A percentile compares a stretch with the other conserved stretches of the same genome.
Evolutionary conservation across 2,888 invertebrate genomes (phyloP).

Genomic region (Blastobasis adustella): DNA sequence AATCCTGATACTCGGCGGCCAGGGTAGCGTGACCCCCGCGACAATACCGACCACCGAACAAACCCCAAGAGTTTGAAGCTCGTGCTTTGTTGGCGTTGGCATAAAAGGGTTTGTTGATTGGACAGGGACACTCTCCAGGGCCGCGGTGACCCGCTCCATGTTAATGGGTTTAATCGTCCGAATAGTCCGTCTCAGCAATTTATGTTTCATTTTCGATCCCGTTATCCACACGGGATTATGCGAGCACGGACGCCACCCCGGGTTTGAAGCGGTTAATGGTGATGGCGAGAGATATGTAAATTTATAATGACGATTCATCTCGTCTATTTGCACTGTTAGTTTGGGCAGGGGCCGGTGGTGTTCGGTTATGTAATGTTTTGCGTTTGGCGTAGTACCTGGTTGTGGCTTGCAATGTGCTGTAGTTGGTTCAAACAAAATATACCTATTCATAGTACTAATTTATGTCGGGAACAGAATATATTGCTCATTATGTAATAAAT

Average conservation of each 20-base stretch:
- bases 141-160: conserved; percentile 57
- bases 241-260: conserved; percentile 36
- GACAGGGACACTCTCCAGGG: conserved; percentile 44
- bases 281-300: background rate
- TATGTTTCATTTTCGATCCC: conserved; percentile 75
- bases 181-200: conserved; percentile 65
- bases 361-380: no score
- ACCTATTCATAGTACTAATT: no score
- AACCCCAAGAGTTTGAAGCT: conserved; percentile 13
- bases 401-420: no score
- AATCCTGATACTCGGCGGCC: conserved; percentile 67
- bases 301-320: no score
- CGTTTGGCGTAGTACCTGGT: no score
- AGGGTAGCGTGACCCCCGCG: conserved; percentile 42
- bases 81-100: conserved; percentile 12
- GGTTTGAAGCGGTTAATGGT: conserved; percentile 21
- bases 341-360: no score
- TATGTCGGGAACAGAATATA: no score
- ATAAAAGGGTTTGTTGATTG: conserved; percentile 67
- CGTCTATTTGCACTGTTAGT: no score
- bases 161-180: conserved; percentile 72
- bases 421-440: no score
- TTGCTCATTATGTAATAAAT: no score
- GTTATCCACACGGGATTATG: conserved; percentile 66
- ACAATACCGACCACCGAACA: conserved; percentile 28